phyloP scores from a whole-genome alignment of 2,113 vertebrate species.

The Antechinus flavipes region DNA sequence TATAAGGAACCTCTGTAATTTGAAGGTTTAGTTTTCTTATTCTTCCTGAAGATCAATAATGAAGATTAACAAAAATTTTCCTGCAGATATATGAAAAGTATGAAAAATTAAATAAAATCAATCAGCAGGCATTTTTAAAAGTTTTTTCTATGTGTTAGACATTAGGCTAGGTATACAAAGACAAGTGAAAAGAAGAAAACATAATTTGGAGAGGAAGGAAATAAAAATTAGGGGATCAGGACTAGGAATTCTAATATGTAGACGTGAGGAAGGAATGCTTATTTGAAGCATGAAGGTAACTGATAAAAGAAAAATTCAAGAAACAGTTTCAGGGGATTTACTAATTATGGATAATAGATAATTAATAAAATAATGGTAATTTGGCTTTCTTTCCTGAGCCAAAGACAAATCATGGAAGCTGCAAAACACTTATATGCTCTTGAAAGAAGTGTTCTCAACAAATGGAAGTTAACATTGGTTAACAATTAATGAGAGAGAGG shows the following conservation, averaged over 20 bases:
- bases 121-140: neutral
- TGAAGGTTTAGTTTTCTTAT: neutral
- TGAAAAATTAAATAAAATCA: neutral
- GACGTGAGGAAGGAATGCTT: neutral
- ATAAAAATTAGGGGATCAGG: neutral
- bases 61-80: neutral
- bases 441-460: neutral
- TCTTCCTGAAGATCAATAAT: neutral
- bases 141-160: neutral
- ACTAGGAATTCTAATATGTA: slow-evolving; percentile 10
- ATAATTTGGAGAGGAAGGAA: neutral
- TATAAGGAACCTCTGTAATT: neutral
- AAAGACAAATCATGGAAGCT: neutral
- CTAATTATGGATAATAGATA: too few species aligned
- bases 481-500: neutral
- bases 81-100: neutral
- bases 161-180: neutral
- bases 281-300: neutral
- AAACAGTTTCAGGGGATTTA: neutral
- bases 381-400: too few species aligned
- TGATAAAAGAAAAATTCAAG: neutral
- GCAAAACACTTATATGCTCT: neutral
- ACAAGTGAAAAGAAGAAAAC: neutral
- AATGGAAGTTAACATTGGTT: neutral
- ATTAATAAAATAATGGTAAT: too few species aligned